Conservation (phyloP, 2,888 invertebrate genomes). For the Synanthedon tipuliformis region DNA sequence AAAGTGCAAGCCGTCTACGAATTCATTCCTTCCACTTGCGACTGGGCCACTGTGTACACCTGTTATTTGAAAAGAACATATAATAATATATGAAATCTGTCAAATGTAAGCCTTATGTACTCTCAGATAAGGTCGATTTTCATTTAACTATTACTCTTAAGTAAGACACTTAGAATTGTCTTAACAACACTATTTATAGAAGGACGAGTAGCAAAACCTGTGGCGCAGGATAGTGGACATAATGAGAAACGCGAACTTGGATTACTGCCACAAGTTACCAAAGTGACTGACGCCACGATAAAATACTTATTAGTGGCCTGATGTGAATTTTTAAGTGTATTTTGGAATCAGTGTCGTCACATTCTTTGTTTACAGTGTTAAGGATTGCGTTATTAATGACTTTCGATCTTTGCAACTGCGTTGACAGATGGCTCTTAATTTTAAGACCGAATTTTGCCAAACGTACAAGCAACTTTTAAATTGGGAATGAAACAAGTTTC, state of each 20-base stretch:
- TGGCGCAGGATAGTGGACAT: slow-evolving; percentile 45
- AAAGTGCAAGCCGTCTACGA: slow-evolving; percentile 60
- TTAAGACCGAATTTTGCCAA: no score
- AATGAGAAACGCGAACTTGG: slow-evolving; percentile 43
- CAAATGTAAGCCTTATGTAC: slow-evolving; percentile 10
- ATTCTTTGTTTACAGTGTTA: no score
- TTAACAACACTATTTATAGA: slow-evolving; percentile 50
- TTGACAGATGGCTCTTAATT: no score
- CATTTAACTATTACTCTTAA: slow-evolving; percentile 3
- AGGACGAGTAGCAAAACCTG: slow-evolving; percentile 56
- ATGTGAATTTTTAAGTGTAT: no score
- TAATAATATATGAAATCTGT: slow-evolving; percentile 6
- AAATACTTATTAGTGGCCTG: no score
- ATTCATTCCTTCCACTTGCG: slow-evolving; percentile 48
- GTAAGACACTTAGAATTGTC: slow-evolving; percentile 16
- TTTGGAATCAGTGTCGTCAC: no score
- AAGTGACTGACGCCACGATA: slow-evolving; percentile 18
- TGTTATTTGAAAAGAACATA: slow-evolving; percentile 10
- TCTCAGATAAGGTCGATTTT: slow-evolving; percentile 15
- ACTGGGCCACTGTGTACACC: slow-evolving; percentile 45
- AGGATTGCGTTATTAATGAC: no score
- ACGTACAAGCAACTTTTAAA: no score
- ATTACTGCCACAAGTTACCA: slow-evolving; percentile 33
- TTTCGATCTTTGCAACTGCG: no score
- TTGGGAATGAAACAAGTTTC: no score